Evolutionary conservation across 2,113 vertebrate genomes (phyloP).

Genomic region (Crypturellus undulatus): DNA sequence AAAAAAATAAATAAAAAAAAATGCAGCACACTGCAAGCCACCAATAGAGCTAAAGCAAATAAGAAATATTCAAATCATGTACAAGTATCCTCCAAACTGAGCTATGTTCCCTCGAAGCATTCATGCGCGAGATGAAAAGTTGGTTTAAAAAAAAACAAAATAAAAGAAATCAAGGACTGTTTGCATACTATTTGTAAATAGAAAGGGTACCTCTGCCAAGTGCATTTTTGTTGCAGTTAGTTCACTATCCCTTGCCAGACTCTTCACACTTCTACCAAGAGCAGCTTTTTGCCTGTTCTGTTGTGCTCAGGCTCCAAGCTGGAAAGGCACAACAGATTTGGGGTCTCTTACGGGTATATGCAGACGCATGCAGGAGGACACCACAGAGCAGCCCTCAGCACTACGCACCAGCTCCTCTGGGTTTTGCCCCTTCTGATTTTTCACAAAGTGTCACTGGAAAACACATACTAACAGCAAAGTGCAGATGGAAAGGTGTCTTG

Average conservation of each 20-base stretch:
- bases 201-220: neutral
- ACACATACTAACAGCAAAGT: neutral
- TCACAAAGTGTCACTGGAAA: neutral
- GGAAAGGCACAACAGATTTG: neutral
- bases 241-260: neutral
- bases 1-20: neutral
- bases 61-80: constrained; percentile 3
- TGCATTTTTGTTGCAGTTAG: neutral
- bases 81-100: constrained; percentile 1
- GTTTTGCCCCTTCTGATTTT: neutral
- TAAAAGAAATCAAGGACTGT: neutral
- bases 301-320: neutral
- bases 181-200: constrained; percentile 40
- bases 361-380: neutral
- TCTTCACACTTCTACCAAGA: neutral
- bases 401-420: accelerated
- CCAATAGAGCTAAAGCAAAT: constrained; percentile 21
- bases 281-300: neutral
- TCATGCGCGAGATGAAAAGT: constrained; percentile 38
- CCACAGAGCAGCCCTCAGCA: neutral
- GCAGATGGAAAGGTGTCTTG: neutral
- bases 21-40: neutral
- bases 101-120: constrained; percentile 24
- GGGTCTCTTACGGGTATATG: neutral
- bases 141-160: neutral